These are phyloP conservation scores for Delichon dasypus DNA, from an alignment of 2,797 vertebrate species.

Conservation along the genomic window DNA sequence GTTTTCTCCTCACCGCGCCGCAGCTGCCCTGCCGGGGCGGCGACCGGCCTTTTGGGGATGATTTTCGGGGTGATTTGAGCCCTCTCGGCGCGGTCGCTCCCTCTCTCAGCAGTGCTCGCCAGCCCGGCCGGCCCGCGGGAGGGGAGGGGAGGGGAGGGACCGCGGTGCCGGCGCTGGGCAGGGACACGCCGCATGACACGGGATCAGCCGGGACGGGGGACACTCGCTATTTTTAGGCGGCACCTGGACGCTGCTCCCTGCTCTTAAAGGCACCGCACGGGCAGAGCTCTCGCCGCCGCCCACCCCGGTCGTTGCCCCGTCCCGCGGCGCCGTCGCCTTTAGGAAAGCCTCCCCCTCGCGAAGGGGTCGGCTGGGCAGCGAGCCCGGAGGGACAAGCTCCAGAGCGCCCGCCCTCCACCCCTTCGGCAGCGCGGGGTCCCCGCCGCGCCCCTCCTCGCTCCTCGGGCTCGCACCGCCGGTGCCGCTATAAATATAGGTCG, in stretches of 20 bases:
- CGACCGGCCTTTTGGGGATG: not conserved
- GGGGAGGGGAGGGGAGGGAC: not conserved
- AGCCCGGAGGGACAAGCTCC: too few species aligned
- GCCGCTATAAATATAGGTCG: not conserved
- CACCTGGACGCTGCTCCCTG: not conserved
- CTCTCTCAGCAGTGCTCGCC: not conserved
- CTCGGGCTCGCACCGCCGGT: not conserved
- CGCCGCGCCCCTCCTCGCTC: not conserved
- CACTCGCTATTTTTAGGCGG: constrained; percentile 28
- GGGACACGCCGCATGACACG: not conserved
- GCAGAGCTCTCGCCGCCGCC: not conserved
- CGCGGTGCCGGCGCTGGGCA: not conserved
- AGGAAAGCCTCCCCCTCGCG: too few species aligned
- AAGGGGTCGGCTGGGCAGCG: not conserved
- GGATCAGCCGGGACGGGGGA: not conserved
- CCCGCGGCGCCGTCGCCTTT: not conserved
- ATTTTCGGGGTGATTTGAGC: not conserved
- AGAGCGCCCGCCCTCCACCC: too few species aligned
- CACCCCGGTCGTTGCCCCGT: not conserved
- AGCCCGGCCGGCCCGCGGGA: not conserved
- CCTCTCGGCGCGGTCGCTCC: not conserved
- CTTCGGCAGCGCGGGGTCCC: not conserved
- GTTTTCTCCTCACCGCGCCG: not conserved
- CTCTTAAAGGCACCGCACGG: constrained; percentile 59
- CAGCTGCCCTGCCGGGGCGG: not conserved